Evolutionary conservation across 2,888 invertebrate genomes (phyloP), one percentile per base, ranked within the genome.

Genomic region (Metacarcinus magister): DNA sequence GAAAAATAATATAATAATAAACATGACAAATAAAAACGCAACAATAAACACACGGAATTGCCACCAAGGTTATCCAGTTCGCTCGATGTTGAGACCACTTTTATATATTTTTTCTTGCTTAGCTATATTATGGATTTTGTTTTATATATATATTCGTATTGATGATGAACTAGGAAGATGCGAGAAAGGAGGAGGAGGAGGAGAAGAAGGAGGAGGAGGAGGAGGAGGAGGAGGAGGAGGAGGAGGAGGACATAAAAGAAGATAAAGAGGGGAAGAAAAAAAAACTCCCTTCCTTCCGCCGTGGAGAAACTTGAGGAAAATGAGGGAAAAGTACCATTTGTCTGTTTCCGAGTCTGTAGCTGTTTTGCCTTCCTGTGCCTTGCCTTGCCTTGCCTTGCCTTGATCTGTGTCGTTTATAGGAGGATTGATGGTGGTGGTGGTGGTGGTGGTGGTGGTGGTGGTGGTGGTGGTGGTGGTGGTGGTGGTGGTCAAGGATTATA

Each of bases 131-230:
- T 32, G 43, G 28, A 16, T 91, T 91, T 44, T 19, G n/a, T 19
- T n/a, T 67, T 23, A 54, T 54, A 19, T 54, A 19, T 19, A 54
- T 19, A 54, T 19, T 54, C 54, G 54, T 54, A 23, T 67, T 67
- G n/a, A n/a, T 4, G 46, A 10, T 91, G 91, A n/a, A 46, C 5
- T n/a, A 10, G 91, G 44, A 44, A 46, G 44, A 46, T 28, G 4
- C 5, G 48, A 92, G 92, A 92, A 54, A 92, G 48, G 19, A 44
- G 28, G 46, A 91, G 91, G 23, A 23, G 46, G 91, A 91, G 91
- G 28, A 16, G 28, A n/a, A 44, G 44, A 5, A 13, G 28, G 91
- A 91, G 44, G 28, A 28, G 46, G n/a, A 44, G 44, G 90, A 91
- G 28, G 8, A n/a, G 23, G 7, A 67, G 44, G 90, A 23, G 44